Evolutionary conservation across 1,140 invertebrate species (phyloP).

Genomic region (Achroia grisella): DNA sequence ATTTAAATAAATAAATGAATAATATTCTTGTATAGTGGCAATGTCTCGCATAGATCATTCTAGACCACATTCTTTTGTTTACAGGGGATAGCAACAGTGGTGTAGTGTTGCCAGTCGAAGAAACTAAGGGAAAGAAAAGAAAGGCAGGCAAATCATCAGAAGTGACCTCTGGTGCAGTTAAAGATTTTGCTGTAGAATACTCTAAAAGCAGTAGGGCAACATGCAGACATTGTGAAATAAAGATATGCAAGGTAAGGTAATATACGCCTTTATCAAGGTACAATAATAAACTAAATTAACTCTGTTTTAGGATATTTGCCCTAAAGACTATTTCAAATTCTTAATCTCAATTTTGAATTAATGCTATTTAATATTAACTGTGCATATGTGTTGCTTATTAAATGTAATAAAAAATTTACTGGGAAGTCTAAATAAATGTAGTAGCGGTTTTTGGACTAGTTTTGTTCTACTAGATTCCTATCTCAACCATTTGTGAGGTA

Average conservation of each 20-base stretch:
- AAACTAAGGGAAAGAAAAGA: constrained; percentile 46
- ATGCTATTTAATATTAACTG: background rate
- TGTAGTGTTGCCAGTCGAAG: constrained; percentile 41
- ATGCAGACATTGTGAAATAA: constrained; percentile 90
- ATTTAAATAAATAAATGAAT: no score
- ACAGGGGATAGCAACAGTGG: constrained; percentile 15
- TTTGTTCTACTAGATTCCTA: no score
- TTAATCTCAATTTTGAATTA: constrained; percentile 1
- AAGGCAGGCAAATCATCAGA: constrained; percentile 51
- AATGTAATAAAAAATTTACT: no score
- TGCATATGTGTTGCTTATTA: no score
- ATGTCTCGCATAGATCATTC: background rate
- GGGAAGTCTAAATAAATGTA: no score
- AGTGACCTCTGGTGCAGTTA: constrained; percentile 20
- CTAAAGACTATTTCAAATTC: background rate
- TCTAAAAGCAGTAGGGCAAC: constrained; percentile 88
- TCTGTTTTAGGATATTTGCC: no score
- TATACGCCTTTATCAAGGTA: no score
- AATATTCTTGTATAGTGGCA: no score
- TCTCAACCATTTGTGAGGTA: no score
- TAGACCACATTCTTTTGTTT: constrained; percentile 1
- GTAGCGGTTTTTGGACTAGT: no score
- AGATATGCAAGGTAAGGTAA: constrained; percentile 82
- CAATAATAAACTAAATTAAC: no score
- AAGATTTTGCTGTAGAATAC: constrained; percentile 90